phyloP scores from a whole-genome alignment of 2,888 invertebrate genomes.

The Brassicogethes aeneus region DNA sequence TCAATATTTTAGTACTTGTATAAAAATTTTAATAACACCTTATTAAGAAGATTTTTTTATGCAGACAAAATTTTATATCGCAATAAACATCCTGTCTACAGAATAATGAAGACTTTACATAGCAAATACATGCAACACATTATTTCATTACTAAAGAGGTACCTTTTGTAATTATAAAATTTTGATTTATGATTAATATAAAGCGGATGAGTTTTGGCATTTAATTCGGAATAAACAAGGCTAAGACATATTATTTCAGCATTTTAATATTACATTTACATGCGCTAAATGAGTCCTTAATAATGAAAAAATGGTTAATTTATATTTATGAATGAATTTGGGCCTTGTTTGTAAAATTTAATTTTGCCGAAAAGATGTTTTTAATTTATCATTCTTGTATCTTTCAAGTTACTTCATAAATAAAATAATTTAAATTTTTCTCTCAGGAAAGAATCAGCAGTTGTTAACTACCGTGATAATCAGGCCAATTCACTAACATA shows the following conservation, averaged over 20 bases:
- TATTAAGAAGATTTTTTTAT: neutral
- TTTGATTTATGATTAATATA: conserved; percentile 2
- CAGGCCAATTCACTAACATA: no score
- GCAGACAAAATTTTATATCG: neutral
- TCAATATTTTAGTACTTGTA: no score
- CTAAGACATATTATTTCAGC: neutral
- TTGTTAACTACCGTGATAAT: no score
- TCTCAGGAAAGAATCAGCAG: no score
- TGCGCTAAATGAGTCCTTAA: neutral
- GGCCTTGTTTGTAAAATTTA: neutral
- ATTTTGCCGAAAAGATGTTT: neutral
- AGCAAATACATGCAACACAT: neutral
- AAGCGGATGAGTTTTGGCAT: conserved; percentile 1
- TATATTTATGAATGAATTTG: neutral
- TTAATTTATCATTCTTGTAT: neutral
- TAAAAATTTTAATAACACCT: neutral
- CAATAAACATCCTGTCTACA: neutral
- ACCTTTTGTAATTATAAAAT: neutral
- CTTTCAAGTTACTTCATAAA: neutral
- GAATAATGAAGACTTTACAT: neutral
- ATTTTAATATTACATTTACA: neutral
- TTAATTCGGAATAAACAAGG: conserved; percentile 4
- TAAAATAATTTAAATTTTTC: neutral
- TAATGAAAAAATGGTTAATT: neutral
- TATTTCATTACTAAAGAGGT: neutral